Base-by-base conservation (phyloP, 2,888 invertebrate genomes). In the Peribatodes rhomboidaria region DNA sequence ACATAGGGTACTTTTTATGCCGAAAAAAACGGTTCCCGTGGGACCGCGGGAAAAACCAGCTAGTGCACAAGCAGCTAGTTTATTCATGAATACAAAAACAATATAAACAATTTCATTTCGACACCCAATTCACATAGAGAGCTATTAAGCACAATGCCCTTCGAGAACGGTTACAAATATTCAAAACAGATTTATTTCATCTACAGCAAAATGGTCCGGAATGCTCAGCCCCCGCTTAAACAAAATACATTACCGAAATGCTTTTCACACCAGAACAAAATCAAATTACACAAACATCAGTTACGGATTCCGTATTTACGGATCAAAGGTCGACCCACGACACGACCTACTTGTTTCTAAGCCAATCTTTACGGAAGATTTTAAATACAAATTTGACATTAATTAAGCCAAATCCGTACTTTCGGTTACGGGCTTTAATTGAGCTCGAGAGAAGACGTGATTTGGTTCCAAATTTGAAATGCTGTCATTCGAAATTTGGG, bases 311-410 rank as follows among this genome's bases (percentile, higher is more conserved):
- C 31, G 42, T 37, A 35, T 37, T 47, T 13, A 57, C 56, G 56
- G 67, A 60, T 50, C 39, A 68, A 67, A 69, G 79, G 71, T 76
- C 67, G 61, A 57, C 78, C 71, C 75, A 77, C 71, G 77, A 65
- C 65, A 61, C 69, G 68, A 67, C 79, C 83, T 50, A 77, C 61
- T 81, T 75, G 67, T 61, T 68, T 71, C 67, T 73, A 71, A 72
- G 65, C 72, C 50, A 64, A 55, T 73, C 69, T 73, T 66, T 69
- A 47, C 61, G 70, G 73, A 74, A 60, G 59, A 62, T 65, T 60
- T 72, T 55, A 61, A 57, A 69, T 66, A 57, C 42, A 35, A 47
- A 67, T 67, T 71, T 44, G 57, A 57, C 57, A 68, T 20, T 46
- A 50, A 65, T 64, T 41, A 60, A 54, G 52, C 44, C 42, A 22